A percentile compares a stretch with the other conserved stretches of the same genome.
phyloP scores from a whole-genome alignment of 2,797 vertebrate genomes.

The Saguinus oedipus region DNA sequence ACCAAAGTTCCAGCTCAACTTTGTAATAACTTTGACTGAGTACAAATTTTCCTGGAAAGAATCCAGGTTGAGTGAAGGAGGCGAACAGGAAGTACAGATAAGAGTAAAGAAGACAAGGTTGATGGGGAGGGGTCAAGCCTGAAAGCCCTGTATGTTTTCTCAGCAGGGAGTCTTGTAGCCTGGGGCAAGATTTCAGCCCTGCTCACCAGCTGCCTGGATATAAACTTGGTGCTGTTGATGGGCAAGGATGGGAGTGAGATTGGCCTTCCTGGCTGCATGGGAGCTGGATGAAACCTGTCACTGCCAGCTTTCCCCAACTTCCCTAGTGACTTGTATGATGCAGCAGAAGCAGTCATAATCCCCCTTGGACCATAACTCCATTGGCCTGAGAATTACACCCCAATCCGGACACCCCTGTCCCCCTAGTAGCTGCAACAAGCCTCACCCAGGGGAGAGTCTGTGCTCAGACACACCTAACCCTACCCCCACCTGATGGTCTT shows the following conservation, averaged over 20 bases:
- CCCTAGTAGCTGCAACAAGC: neutral
- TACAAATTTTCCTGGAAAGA: neutral
- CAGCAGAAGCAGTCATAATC: neutral
- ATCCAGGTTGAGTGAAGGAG: neutral
- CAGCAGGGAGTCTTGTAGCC: neutral
- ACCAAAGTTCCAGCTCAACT: neutral
- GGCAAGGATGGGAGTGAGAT: too few species aligned
- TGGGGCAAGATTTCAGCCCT: too few species aligned
- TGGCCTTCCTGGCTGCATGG: too few species aligned
- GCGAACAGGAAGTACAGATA: neutral
- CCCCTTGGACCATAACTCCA: neutral
- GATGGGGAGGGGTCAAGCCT: neutral
- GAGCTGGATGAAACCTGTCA: too few species aligned
- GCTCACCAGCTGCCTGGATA: too few species aligned
- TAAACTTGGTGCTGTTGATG: too few species aligned
- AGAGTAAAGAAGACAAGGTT: neutral
- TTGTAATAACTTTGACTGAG: neutral
- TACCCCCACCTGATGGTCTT: neutral
- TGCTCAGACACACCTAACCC: neutral
- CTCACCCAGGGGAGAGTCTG: neutral
- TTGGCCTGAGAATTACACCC: neutral
- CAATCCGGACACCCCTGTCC: fast-evolving
- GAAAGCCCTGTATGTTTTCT: neutral
- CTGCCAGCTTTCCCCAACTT: too few species aligned
- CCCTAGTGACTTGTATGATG: too few species aligned